Evolutionary conservation across 2,888 invertebrate genomes (phyloP), one percentile per base, ranked within the genome.

Genomic region (Agonopterix alstromeriana): DNA sequence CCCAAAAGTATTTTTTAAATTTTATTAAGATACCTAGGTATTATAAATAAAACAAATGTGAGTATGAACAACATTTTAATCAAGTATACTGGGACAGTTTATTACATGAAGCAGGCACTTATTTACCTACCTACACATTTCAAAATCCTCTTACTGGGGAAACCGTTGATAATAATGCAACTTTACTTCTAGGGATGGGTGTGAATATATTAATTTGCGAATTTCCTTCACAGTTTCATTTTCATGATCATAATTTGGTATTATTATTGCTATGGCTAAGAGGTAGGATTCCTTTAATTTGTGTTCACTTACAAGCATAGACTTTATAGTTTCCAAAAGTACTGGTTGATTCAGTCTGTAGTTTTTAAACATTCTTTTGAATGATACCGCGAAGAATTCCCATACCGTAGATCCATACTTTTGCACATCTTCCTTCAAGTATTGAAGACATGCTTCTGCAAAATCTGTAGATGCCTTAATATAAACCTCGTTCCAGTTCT

Each of bases 381-480:
- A 14, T 8, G 48, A 44, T 1, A 41, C 10, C 8, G 10, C 40
- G 10, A 48, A 41, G 2, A 45, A n/a, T 7, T 1, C 0, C n/a
- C 10, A 40, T 8, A 48, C 45, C 7, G 45, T 41, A 35, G 48
- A 36, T 41, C 40, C 44, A 35, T 27, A n/a, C 3, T 8, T 10
- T 41, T 40, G 9, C 2, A 44, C 5, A 10, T 48, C 48, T n/a
- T 44, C 45, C 35, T 48, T 48, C 14, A 48, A 45, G n/a, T 10
- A 35, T 35, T 38, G 3, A 5, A 45, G 3, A n/a, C 36, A 12
- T 35, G 3, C 12, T 10, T 38, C 14, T 3, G 45, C 40, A 44
- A 48, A 45, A n/a, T 40, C 48, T 5, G 35, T 10, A 35, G 14
- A 9, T 8, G 17, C 27, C n/a, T 48, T 44, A 2, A 45, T 12